Percentiles rank a stretch among this genome's conserved stretches.
Evolutionary conservation across 1,140 invertebrate species (phyloP).

Genomic region (Euglossa dilemma): DNA sequence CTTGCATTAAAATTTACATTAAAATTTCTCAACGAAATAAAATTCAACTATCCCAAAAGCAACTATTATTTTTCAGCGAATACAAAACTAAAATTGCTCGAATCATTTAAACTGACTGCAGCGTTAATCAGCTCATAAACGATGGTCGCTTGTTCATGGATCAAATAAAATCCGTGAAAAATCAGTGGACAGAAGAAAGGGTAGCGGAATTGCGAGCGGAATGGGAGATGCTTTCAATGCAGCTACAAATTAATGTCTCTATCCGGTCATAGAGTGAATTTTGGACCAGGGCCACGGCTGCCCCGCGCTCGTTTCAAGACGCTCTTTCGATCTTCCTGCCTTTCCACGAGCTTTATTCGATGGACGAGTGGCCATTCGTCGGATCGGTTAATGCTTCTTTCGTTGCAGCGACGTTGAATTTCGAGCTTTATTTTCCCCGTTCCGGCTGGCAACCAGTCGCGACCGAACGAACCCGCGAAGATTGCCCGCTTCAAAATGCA

Average conservation of each 20-base stretch:
- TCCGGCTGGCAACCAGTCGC: neutral
- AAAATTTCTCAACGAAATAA: too few relatives aligned
- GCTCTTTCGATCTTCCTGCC: constrained; percentile 18
- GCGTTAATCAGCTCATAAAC: too few relatives aligned
- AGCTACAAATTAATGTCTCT: constrained; percentile 58
- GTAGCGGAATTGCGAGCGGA: constrained; percentile 32
- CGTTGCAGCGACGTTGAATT: neutral
- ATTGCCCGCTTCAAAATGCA: constrained; percentile 16
- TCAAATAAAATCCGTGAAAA: neutral
- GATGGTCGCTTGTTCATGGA: neutral
- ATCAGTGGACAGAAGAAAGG: constrained; percentile 6
- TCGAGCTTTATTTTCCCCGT: neutral
- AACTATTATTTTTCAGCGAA: too few relatives aligned
- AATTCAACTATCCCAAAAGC: too few relatives aligned
- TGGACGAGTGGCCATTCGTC: neutral
- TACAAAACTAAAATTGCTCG: too few relatives aligned
- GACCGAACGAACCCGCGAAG: neutral
- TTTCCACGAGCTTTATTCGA: constrained; percentile 13
- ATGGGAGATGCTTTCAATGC: constrained; percentile 54
- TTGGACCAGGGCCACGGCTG: constrained; percentile 52
- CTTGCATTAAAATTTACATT: too few relatives aligned
- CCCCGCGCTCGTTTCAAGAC: constrained; percentile 20
- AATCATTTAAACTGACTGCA: too few relatives aligned
- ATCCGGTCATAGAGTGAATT: constrained; percentile 47
- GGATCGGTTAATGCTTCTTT: neutral